Conservation (phyloP, 1,140 invertebrate species). For the Pseudomyrmex pallidus region DNA sequence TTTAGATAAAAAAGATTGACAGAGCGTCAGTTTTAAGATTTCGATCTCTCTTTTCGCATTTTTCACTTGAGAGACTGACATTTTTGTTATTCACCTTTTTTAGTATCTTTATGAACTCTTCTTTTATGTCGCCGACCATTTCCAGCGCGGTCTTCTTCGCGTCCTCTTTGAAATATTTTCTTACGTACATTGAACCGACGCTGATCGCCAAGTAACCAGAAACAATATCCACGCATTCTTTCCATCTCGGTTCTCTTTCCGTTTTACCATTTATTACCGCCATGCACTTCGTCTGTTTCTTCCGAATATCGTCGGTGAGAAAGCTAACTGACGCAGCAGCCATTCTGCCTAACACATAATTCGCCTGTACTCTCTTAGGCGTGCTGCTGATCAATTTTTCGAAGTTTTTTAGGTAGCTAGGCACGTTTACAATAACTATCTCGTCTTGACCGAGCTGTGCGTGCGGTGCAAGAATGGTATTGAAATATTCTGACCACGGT, state of each 20-base stretch:
- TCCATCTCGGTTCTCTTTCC: slow-evolving; percentile 92
- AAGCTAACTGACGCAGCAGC: slow-evolving; percentile 90
- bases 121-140: slow-evolving; percentile 93
- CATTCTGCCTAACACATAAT: slow-evolving; percentile 89
- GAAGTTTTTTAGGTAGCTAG: slow-evolving; percentile 90
- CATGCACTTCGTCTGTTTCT: slow-evolving; percentile 90
- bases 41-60: background rate
- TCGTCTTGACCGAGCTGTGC: slow-evolving; percentile 89
- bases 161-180: slow-evolving; percentile 90
- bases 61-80: background rate
- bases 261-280: slow-evolving; percentile 91
- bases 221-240: slow-evolving; percentile 92
- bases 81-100: slow-evolving; percentile 61
- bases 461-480: slow-evolving; percentile 88
- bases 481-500: slow-evolving; percentile 93
- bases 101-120: slow-evolving; percentile 84
- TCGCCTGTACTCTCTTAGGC: slow-evolving; percentile 89
- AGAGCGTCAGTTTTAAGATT: background rate
- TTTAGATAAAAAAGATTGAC: slow-evolving; percentile 1
- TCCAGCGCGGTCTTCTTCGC: slow-evolving; percentile 91
- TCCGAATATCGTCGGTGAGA: slow-evolving; percentile 90
- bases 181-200: slow-evolving; percentile 92
- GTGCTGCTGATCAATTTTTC: slow-evolving; percentile 86
- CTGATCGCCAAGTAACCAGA: slow-evolving; percentile 90
- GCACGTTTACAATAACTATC: slow-evolving; percentile 92